A percentile compares a stretch with the other conserved stretches of the same genome.
Conservation (phyloP, 2,888 invertebrate species). For the Caenorhabditis sp. region DNA sequence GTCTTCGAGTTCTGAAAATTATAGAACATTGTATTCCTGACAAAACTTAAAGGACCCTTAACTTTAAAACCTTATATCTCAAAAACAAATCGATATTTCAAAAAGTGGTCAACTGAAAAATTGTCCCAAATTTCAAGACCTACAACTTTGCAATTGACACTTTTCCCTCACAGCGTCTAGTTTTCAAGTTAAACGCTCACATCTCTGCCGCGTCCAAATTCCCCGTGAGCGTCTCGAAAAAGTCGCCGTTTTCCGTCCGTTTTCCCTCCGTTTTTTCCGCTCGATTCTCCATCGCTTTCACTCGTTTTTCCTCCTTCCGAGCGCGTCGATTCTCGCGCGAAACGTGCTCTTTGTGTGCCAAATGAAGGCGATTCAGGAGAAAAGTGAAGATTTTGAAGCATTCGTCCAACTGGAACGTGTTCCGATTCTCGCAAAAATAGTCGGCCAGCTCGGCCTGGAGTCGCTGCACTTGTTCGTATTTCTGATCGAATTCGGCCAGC, state of each 20-base stretch:
- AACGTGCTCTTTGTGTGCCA: slow-evolving; percentile 53
- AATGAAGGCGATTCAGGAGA: slow-evolving; percentile 66
- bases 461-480: slow-evolving; percentile 25
- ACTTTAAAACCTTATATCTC: no score
- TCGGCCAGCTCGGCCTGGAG: slow-evolving; percentile 49
- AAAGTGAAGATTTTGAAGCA: slow-evolving; percentile 76
- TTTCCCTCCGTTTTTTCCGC: neutral
- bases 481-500: slow-evolving; percentile 37
- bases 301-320: slow-evolving; percentile 21
- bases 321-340: slow-evolving; percentile 24
- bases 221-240: slow-evolving; percentile 39
- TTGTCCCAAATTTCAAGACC: neutral
- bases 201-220: neutral
- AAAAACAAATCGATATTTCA: no score
- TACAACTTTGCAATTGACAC: neutral
- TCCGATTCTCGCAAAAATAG: slow-evolving; percentile 63
- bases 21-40: neutral
- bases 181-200: no score
- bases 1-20: slow-evolving; percentile 43
- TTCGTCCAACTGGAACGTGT: slow-evolving; percentile 74
- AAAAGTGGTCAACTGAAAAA: no score
- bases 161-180: neutral
- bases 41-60: neutral
- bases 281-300: slow-evolving; percentile 7
- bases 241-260: slow-evolving; percentile 14